A percentile compares a stretch with the other conserved stretches of the same genome.
Conservation (phyloP, 92 coral and sea anemone genomes). For the Anthopleura xanthogrammica region DNA sequence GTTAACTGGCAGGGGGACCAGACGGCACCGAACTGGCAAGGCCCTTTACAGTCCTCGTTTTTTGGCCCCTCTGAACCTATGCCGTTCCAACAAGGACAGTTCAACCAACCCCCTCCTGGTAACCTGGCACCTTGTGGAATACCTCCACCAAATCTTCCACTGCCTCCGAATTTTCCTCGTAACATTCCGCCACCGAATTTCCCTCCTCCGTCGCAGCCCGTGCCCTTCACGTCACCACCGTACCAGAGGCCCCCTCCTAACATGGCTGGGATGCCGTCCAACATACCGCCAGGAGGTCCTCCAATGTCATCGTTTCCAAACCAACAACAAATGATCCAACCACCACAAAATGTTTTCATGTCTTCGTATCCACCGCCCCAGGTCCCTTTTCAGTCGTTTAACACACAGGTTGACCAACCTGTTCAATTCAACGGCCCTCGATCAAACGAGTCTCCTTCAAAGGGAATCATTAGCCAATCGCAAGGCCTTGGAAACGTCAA, state of each 20-base stretch:
- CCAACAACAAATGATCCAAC: slow-evolving; percentile 32
- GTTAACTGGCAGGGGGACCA: slow-evolving; percentile 57
- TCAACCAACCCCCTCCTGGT: slow-evolving; percentile 34
- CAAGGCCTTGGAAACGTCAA: slow-evolving; percentile 22
- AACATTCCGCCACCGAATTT: slow-evolving; percentile 72
- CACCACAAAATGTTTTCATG: slow-evolving; percentile 42
- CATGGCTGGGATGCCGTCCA: slow-evolving; percentile 14
- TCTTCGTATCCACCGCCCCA: slow-evolving; percentile 29
- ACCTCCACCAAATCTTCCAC: slow-evolving; percentile 29
- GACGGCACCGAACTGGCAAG: slow-evolving; percentile 54
- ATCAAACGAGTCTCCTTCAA: slow-evolving; percentile 20
- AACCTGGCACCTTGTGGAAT: slow-evolving; percentile 61
- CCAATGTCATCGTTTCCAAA: slow-evolving; percentile 28
- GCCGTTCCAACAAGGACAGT: slow-evolving; percentile 47
- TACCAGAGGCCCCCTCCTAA: slow-evolving; percentile 51
- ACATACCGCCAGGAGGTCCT: slow-evolving; percentile 25
- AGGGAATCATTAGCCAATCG: neutral
- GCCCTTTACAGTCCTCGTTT: slow-evolving; percentile 47
- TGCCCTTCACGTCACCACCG: slow-evolving; percentile 23
- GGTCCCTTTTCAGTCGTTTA: slow-evolving; percentile 33
- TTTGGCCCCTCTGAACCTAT: slow-evolving; percentile 36
- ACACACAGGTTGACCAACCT: slow-evolving; percentile 27
- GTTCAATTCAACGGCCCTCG: slow-evolving; percentile 14
- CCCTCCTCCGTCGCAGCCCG: slow-evolving; percentile 50
- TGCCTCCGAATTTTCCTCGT: slow-evolving; percentile 41